Evolutionary conservation across 2,888 invertebrate genomes (phyloP).

Genomic region (Zaprionus lineosus): DNA sequence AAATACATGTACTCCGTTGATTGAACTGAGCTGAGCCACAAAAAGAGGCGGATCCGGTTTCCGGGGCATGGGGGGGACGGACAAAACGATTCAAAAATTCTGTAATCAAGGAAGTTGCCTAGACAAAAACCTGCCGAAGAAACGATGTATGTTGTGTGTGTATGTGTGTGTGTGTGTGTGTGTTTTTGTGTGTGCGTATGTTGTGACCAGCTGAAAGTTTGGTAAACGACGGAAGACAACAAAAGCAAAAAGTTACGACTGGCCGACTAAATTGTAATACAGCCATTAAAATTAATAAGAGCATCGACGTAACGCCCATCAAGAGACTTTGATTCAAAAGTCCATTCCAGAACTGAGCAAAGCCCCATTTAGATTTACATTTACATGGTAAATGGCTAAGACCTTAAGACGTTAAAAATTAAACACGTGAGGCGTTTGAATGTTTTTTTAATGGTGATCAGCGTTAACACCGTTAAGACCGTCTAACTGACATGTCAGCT

Average conservation of each 20-base stretch:
- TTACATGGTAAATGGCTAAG: slow-evolving; percentile 31
- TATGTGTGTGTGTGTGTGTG: too few relatives aligned
- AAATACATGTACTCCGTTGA: slow-evolving; percentile 53
- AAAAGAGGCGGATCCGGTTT: slow-evolving; percentile 40
- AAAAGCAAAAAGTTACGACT: slow-evolving; percentile 25
- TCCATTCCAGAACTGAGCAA: slow-evolving; percentile 29
- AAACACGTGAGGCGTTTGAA: slow-evolving; percentile 50
- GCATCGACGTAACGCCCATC: slow-evolving; percentile 44
- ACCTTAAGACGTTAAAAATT: slow-evolving; percentile 12
- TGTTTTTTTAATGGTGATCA: slow-evolving; percentile 40
- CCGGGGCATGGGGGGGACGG: background rate
- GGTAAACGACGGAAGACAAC: slow-evolving; percentile 19
- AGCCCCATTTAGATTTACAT: slow-evolving; percentile 31
- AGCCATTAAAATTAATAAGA: slow-evolving; percentile 69
- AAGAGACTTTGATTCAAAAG: background rate
- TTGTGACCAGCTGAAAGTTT: slow-evolving; percentile 13
- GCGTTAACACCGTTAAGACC: slow-evolving; percentile 7
- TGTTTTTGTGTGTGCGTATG: too few relatives aligned
- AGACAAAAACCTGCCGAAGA: slow-evolving; percentile 33
- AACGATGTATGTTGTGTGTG: too few relatives aligned
- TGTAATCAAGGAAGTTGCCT: slow-evolving; percentile 70
- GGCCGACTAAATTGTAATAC: slow-evolving; percentile 46
- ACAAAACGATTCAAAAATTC: slow-evolving; percentile 32
- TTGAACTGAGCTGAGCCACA: slow-evolving; percentile 19
- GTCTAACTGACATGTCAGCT: slow-evolving; percentile 20